phyloP scores from a whole-genome alignment of 2,113 vertebrate genomes.

The Salvelinus alpinus region DNA sequence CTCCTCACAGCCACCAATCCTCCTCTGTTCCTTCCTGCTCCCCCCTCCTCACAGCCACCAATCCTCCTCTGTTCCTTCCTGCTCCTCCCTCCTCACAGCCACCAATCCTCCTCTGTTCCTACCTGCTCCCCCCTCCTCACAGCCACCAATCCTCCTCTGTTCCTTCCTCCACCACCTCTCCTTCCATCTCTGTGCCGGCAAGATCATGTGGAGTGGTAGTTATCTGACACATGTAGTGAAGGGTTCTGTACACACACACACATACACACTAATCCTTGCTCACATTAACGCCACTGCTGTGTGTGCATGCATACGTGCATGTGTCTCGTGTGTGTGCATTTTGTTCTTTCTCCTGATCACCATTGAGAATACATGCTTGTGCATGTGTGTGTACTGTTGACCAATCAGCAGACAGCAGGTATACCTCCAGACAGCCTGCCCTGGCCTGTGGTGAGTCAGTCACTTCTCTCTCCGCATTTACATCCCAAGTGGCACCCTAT shows the following conservation, averaged over 20 bases:
- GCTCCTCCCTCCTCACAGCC: background rate
- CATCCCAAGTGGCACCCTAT: too few species aligned
- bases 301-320: background rate
- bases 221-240: constrained; percentile 38
- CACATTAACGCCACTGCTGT: background rate
- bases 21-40: too few species aligned
- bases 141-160: too few species aligned
- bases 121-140: too few species aligned
- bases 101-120: background rate
- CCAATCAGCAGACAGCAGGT: background rate
- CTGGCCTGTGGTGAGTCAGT: too few species aligned
- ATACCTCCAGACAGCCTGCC: background rate
- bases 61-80: background rate
- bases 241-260: constrained; percentile 23
- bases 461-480: too few species aligned
- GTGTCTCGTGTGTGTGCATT: constrained; percentile 12
- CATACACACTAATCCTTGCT: background rate
- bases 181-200: background rate
- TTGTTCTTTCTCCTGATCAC: background rate
- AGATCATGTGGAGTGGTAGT: background rate
- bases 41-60: background rate
- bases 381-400: constrained; percentile 1
- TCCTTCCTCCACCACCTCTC: background rate
- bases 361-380: background rate
- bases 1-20: too few species aligned